A percentile compares a stretch with the other conserved stretches of the same genome.
These are phyloP conservation scores for Hystrix cristata DNA, from an alignment of 2,113 vertebrate genomes.

Conservation along the genomic window DNA sequence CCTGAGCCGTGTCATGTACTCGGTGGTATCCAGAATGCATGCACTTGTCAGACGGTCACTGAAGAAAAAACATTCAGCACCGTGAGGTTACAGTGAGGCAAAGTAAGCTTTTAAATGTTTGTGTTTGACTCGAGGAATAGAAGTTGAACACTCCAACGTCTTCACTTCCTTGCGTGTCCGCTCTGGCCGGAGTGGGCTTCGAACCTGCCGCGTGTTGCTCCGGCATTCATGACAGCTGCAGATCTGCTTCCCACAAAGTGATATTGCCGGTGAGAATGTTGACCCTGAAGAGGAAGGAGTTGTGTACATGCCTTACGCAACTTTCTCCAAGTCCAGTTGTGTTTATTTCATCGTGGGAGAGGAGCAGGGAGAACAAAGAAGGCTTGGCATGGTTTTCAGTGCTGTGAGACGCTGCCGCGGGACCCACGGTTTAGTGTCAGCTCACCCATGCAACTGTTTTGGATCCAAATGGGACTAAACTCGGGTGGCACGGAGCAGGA, in stretches of 20 bases:
- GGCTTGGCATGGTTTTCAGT: not conserved
- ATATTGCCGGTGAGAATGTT: not conserved
- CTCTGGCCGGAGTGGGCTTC: not conserved
- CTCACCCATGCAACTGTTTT: not conserved
- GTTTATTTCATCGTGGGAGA: not conserved
- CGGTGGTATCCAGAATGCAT: not conserved
- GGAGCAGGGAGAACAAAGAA: not conserved
- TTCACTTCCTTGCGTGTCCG: accelerated
- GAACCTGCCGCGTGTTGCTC: not conserved
- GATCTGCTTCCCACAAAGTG: not conserved
- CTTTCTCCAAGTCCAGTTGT: not conserved
- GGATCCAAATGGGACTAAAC: not conserved
- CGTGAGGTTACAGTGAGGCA: not conserved
- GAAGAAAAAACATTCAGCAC: not conserved
- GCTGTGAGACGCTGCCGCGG: not conserved
- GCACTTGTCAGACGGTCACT: not conserved
- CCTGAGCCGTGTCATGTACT: not conserved
- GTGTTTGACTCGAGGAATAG: not conserved
- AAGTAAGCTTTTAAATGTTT: not conserved
- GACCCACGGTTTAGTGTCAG: not conserved
- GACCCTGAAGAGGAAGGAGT: not conserved
- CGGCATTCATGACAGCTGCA: not conserved
- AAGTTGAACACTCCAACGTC: not conserved
- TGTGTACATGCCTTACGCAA: not conserved
- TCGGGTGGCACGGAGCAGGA: not conserved